These are phyloP conservation scores for Poeciliopsis retropinna DNA, from an alignment of 2,113 vertebrate genomes.

Conservation along the genomic window DNA sequence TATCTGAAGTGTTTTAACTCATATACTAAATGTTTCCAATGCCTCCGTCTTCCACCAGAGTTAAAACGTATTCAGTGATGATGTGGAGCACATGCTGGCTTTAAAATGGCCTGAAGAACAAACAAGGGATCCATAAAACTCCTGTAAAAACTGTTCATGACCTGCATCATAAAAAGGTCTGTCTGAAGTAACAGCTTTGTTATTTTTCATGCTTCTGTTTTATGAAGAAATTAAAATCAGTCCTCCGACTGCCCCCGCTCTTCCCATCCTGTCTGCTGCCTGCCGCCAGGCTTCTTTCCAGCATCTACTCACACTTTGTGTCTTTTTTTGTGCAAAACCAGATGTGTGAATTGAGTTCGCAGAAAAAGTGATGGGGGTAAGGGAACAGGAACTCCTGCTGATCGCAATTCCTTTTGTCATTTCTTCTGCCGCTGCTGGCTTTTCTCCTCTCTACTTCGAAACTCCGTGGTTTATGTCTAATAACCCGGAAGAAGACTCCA, in stretches of 20 bases:
- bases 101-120: not conserved
- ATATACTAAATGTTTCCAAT: no score
- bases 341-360: conserved; percentile 5
- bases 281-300: not conserved
- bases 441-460: not conserved
- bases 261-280: not conserved
- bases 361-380: not conserved
- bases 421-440: not conserved
- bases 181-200: not conserved
- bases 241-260: not conserved
- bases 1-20: no score
- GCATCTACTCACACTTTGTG: not conserved
- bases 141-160: not conserved
- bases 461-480: not conserved
- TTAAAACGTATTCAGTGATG: no score
- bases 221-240: not conserved
- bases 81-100: no score
- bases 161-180: not conserved
- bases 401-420: conserved; percentile 28
- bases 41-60: no score
- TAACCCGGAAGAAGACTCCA: not conserved
- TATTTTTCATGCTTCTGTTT: not conserved
- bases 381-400: not conserved
- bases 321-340: conserved; percentile 5
- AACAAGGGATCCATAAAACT: not conserved